Evolutionary conservation across 2,888 invertebrate genomes (phyloP), one percentile per base, ranked within the genome.

Genomic region (Macrophya alboannulata): DNA sequence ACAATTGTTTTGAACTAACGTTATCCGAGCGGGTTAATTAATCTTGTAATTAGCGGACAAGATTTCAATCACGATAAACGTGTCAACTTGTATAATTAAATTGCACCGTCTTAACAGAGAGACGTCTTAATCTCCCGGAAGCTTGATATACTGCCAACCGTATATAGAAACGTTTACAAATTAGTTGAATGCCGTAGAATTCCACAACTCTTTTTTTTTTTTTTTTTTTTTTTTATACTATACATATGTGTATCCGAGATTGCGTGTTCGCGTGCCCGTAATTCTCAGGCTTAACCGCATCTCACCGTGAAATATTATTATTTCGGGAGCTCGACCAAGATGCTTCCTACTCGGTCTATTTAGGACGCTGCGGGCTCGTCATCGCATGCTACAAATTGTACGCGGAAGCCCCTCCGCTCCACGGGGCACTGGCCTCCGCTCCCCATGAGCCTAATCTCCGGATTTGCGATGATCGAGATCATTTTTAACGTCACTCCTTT

Each of bases 261-360:
- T 89, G 91, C 91, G 90, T 90, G 91, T 86, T 91, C 88, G 90
- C 91, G 90, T 90, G 90, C 87, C 88, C 87, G 88, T 89, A 86
- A 87, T 85, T 83, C 81, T 83, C 31, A 48, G 48, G 71, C 83
- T 71, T 65, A 83, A 71, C 68, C 83, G 51, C 71, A 48, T 83
- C 83, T 83, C 51, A 48, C 83, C 83, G 83, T 83, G 83, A 83
- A 83, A 83, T 83, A 83, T 83, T 83, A 71, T 83, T 83, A 83
- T 83, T 83, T 83, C 65, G 83, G 83, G 83, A 83, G 83, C 83
- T 51, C 62, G 43, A 68, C 81, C 43, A 68, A 71, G 83, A 65
- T 83, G 71, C 83, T 83, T 83, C 83, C 83, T 81, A 81, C 81
- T 81, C 68, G 83, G 71, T 83, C 71, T 83, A 71, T 51, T 71